Evolutionary conservation across 2,797 vertebrate genomes (phyloP).

Genomic region (Synanceia verrucosa): DNA sequence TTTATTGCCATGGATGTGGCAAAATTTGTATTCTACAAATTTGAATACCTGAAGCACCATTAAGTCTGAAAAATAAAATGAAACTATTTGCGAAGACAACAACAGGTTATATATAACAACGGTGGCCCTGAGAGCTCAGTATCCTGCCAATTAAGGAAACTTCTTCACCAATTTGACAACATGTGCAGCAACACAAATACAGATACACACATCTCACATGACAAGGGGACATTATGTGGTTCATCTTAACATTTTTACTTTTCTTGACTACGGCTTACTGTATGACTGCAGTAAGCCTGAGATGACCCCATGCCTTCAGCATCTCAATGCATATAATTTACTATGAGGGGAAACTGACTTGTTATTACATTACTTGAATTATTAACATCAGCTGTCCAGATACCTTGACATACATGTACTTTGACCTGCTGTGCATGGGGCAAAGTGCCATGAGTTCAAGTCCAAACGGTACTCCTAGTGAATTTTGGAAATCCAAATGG

Average conservation of each 20-base stretch:
- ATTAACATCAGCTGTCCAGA: too few species aligned
- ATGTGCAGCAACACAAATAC: neutral
- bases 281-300: too few species aligned
- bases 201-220: neutral
- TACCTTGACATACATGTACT: neutral
- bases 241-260: too few species aligned
- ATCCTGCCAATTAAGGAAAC: neutral
- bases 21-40: too few species aligned
- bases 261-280: too few species aligned
- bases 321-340: too few species aligned
- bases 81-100: neutral
- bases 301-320: too few species aligned
- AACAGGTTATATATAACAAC: neutral
- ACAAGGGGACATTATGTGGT: too few species aligned
- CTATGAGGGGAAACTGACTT: too few species aligned
- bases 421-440: neutral
- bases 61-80: neutral
- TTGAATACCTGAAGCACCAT: too few species aligned
- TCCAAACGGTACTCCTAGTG: neutral
- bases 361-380: too few species aligned
- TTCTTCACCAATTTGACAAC: neutral
- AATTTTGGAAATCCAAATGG: neutral
- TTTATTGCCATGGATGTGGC: conserved; percentile 21
- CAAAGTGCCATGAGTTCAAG: neutral
- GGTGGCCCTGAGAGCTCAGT: neutral